phyloP scores from a whole-genome alignment of 1,140 invertebrate genomes.

The Musca domestica region DNA sequence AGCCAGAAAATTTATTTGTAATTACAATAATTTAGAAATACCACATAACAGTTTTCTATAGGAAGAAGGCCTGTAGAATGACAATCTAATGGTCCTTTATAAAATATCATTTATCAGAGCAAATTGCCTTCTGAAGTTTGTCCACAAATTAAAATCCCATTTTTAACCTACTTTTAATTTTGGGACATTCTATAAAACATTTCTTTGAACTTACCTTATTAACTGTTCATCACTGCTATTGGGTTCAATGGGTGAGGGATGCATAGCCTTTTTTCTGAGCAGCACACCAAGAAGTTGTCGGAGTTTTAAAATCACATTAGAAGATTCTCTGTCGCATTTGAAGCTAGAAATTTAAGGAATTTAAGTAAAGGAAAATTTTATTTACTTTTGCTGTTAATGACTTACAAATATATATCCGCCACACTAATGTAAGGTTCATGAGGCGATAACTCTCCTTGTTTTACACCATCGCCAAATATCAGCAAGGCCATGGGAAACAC shows the following conservation, averaged over 20 bases:
- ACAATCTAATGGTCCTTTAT: no score
- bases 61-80: no score
- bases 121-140: no score
- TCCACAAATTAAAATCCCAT: no score
- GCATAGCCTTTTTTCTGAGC: slow-evolving; percentile 42
- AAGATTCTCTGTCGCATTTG: slow-evolving; percentile 54
- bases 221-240: slow-evolving; percentile 35
- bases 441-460: slow-evolving; percentile 50
- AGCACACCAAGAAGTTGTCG: slow-evolving; percentile 56
- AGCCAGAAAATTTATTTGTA: no score
- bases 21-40: no score
- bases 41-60: no score
- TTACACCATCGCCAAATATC: slow-evolving; percentile 66
- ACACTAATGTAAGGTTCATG: slow-evolving; percentile 43
- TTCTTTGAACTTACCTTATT: slow-evolving; percentile 35
- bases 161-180: no score
- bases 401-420: slow-evolving; percentile 45
- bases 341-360: slow-evolving; percentile 43
- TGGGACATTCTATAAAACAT: no score
- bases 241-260: slow-evolving; percentile 38
- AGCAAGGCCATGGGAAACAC: slow-evolving; percentile 69
- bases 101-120: no score
- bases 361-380: not conserved
- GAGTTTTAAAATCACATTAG: slow-evolving; percentile 61
- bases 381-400: no score